These are phyloP conservation scores for Choreutis nemorana DNA, from an alignment of 2,888 invertebrate genomes.

Conservation along the genomic window DNA sequence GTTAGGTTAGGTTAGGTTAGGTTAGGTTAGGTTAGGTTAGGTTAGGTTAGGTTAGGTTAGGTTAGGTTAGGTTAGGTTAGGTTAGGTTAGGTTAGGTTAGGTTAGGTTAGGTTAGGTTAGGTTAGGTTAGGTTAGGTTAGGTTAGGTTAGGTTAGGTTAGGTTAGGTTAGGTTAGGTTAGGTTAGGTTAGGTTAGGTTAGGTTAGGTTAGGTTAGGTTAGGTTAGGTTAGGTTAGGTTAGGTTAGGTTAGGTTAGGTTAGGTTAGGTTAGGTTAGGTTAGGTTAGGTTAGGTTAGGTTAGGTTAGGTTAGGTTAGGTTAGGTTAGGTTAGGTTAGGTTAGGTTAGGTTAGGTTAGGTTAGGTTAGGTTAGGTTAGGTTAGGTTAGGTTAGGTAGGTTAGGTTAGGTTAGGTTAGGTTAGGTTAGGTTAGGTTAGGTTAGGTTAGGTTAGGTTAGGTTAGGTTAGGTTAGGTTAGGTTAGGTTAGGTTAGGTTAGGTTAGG, in stretches of 20 bases:
- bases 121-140: conserved; percentile 11
- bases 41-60: conserved; percentile 13
- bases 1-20: conserved; percentile 11
- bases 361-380: conserved; percentile 13
- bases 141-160: conserved; percentile 11
- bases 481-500: too few species aligned
- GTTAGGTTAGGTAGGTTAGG: conserved; percentile 12
- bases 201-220: conserved; percentile 9
- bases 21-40: conserved; percentile 11
- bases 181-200: conserved; percentile 13
- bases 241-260: conserved; percentile 11
- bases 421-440: too few species aligned
- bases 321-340: conserved; percentile 12
- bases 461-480: too few species aligned
- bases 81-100: conserved; percentile 10
- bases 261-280: conserved; percentile 11
- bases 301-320: conserved; percentile 13
- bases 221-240: conserved; percentile 10
- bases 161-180: conserved; percentile 12
- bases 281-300: conserved; percentile 12
- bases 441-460: too few species aligned
- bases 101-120: conserved; percentile 11
- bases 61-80: conserved; percentile 11
- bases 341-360: conserved; percentile 13
- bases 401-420: too few species aligned